phyloP scores from a whole-genome alignment of 2,113 vertebrate genomes.

The human region DNA sequence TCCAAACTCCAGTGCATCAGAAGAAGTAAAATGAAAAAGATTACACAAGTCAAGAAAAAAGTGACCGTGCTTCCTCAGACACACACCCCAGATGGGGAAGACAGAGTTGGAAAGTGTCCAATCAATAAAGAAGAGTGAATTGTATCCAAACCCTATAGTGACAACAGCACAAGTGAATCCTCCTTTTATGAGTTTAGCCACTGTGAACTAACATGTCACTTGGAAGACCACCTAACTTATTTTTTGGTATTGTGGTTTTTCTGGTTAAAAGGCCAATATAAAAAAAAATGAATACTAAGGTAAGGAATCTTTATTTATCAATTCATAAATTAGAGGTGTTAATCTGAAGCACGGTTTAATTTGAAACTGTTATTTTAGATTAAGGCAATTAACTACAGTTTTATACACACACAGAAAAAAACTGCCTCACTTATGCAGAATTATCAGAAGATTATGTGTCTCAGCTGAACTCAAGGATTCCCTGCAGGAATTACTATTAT shows the following conservation, averaged over 20 bases:
- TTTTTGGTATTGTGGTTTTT: background rate
- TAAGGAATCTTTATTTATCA: background rate
- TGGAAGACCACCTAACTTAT: background rate
- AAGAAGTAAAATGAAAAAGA: background rate
- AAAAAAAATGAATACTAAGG: background rate
- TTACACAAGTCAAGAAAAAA: background rate
- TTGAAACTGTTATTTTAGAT: background rate
- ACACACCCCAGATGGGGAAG: background rate
- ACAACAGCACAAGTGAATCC: background rate
- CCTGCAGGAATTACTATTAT: background rate
- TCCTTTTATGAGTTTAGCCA: background rate
- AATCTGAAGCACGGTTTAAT: background rate
- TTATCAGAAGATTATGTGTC: background rate
- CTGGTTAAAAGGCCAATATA: background rate
- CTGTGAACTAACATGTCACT: background rate
- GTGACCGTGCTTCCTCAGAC: background rate
- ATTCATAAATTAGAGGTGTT: background rate
- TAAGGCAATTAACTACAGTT: background rate
- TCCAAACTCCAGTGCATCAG: background rate
- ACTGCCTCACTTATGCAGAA: rapidly evolving
- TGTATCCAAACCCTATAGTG: background rate
- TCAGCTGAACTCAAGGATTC: background rate
- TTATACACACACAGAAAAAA: background rate
- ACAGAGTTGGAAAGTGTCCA: background rate
- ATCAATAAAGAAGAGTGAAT: background rate